phyloP scores from a whole-genome alignment of 2,797 vertebrate genomes.

The Phalanger gymnotis region DNA sequence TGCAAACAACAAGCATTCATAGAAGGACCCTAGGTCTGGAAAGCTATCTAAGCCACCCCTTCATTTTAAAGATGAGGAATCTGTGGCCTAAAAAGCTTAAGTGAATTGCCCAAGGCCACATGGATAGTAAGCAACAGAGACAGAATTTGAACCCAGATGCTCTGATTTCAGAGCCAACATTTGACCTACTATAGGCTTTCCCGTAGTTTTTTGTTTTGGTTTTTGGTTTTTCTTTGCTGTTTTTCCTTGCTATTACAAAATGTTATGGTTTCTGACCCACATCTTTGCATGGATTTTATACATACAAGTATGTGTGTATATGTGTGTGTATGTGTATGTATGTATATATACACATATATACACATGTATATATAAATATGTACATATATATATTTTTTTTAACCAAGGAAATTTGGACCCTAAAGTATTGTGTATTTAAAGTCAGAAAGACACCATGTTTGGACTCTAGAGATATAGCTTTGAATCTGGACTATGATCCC shows the following conservation, averaged over 20 bases:
- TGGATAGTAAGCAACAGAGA: neutral
- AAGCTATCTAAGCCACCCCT: fast-evolving
- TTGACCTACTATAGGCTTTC: neutral
- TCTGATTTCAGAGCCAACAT: neutral
- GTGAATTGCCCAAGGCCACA: neutral
- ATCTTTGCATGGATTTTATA: neutral
- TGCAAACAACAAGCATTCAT: neutral
- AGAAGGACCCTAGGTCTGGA: neutral
- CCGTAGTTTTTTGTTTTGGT: no score
- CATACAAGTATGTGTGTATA: no score
- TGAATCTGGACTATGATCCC: neutral
- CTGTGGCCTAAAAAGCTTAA: neutral
- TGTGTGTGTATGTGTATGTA: no score
- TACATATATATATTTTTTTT: no score
- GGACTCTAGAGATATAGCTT: neutral
- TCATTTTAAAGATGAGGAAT: neutral
- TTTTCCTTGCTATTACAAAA: neutral
- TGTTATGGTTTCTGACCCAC: neutral
- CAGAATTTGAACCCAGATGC: neutral
- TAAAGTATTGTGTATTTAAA: neutral
- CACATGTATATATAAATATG: no score
- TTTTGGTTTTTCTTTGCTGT: neutral
- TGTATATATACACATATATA: no score
- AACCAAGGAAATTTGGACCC: neutral
- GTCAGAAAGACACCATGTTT: neutral